A percentile compares a stretch with the other conserved stretches of the same genome.
Conservation (phyloP, 2,888 invertebrate genomes). For the Zaprionus bogoriensis region DNA sequence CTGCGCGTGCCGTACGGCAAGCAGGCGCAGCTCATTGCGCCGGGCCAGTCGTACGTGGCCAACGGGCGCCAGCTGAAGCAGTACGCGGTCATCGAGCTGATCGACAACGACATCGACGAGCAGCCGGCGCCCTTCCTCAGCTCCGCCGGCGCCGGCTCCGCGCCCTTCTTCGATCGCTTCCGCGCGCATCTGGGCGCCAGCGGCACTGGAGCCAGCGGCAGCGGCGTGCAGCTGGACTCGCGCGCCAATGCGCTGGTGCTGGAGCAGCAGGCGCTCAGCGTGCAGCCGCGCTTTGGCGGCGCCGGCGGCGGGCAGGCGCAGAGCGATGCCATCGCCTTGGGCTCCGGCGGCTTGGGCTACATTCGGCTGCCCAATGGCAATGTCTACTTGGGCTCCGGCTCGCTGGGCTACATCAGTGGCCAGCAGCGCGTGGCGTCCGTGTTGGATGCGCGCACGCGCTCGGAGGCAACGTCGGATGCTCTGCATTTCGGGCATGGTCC, state of each 20-base stretch:
- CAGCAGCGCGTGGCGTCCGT: slow-evolving; percentile 75
- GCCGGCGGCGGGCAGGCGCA: slow-evolving; percentile 9
- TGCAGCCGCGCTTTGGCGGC: slow-evolving; percentile 56
- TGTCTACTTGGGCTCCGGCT: slow-evolving; percentile 82
- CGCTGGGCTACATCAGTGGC: slow-evolving; percentile 81
- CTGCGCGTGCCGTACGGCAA: slow-evolving; percentile 77
- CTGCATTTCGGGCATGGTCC: slow-evolving; percentile 81
- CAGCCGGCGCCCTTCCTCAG: slow-evolving; percentile 70
- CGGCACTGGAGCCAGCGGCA: slow-evolving; percentile 29
- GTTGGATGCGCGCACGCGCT: slow-evolving; percentile 77
- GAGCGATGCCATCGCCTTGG: slow-evolving; percentile 78
- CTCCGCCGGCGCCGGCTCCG: no score
- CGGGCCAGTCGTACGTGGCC: slow-evolving; percentile 70
- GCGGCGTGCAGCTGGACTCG: slow-evolving; percentile 60
- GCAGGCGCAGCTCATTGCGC: slow-evolving; percentile 63
- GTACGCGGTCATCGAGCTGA: slow-evolving; percentile 82
- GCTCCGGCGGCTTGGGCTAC: slow-evolving; percentile 82
- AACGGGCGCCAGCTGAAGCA: slow-evolving; percentile 82
- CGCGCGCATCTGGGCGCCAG: slow-evolving; percentile 69
- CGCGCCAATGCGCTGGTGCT: slow-evolving; percentile 61
- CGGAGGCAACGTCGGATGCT: slow-evolving; percentile 75
- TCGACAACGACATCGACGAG: slow-evolving; percentile 81
- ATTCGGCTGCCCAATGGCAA: slow-evolving; percentile 81
- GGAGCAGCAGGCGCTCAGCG: slow-evolving; percentile 53
- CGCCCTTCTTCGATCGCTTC: slow-evolving; percentile 68